Evolutionary conservation across 2,797 vertebrate genomes (phyloP).

Genomic region (Echeneis naucrates): DNA sequence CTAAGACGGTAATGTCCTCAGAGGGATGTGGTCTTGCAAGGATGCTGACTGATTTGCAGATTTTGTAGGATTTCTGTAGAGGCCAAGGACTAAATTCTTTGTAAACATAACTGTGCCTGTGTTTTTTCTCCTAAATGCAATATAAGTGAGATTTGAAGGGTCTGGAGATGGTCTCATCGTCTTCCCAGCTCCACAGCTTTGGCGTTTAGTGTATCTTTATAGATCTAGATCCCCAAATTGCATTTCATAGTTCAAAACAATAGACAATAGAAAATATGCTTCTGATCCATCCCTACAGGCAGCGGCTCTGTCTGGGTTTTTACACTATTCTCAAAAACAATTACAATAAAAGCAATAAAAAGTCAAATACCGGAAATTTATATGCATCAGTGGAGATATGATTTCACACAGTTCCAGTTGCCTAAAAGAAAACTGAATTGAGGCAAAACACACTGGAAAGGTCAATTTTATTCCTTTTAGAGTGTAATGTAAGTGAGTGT

Average conservation of each 20-base stretch:
- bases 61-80: constrained; percentile 69
- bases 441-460: constrained; percentile 38
- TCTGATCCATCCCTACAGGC: constrained; percentile 76
- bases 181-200: constrained; percentile 56
- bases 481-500: constrained; percentile 25
- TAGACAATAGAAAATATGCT: constrained; percentile 68
- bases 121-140: constrained; percentile 70
- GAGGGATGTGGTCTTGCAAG: constrained; percentile 46
- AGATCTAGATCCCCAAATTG: constrained; percentile 72
- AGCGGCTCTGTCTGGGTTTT: constrained; percentile 51
- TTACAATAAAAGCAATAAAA: constrained; percentile 59
- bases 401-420: constrained; percentile 46
- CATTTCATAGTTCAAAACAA: constrained; percentile 73
- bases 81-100: constrained; percentile 67
- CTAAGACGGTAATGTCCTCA: constrained; percentile 50
- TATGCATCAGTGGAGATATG: constrained; percentile 38
- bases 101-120: constrained; percentile 36
- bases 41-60: constrained; percentile 58
- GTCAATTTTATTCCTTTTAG: constrained; percentile 22
- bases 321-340: constrained; percentile 53
- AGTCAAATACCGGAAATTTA: constrained; percentile 67
- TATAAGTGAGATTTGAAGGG: constrained; percentile 82
- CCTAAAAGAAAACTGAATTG: constrained; percentile 46
- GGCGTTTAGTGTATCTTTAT: constrained; percentile 72
- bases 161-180: constrained; percentile 64